Evolutionary conservation across 2,113 vertebrate genomes (phyloP).

Genomic region (Taxidea taxus): DNA sequence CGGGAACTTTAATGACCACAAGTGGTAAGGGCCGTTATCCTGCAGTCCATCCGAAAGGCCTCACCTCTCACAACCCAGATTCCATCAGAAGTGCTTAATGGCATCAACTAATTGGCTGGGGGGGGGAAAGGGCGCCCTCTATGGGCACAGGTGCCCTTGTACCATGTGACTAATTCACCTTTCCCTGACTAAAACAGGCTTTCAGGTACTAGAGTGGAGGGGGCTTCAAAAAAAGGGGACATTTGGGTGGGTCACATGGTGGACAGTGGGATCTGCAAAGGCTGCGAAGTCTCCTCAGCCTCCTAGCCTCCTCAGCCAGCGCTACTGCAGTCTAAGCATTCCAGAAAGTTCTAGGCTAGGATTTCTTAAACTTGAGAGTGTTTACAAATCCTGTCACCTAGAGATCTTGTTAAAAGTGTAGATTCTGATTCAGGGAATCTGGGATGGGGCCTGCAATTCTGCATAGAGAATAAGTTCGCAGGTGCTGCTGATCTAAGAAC

Average conservation of each 20-base stretch:
- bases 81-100: conserved; percentile 22
- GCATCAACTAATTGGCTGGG: conserved; percentile 15
- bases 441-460: background rate
- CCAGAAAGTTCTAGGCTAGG: background rate
- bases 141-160: background rate
- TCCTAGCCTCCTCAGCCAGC: background rate
- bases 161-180: background rate
- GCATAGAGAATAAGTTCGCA: background rate
- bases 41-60: background rate
- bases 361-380: background rate
- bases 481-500: background rate
- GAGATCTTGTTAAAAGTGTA: background rate
- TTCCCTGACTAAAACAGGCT: background rate
- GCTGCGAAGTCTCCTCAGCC: background rate
- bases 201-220: background rate
- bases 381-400: background rate
- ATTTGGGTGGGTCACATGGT: background rate
- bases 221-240: background rate
- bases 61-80: conserved; percentile 35
- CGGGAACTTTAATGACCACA: conserved; percentile 69
- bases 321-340: background rate
- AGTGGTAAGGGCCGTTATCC: conserved; percentile 51
- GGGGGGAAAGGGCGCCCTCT: background rate
- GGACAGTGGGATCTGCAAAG: background rate
- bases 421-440: background rate